Evolutionary conservation across 2,113 vertebrate species (phyloP), one percentile per base, ranked within the genome.

Genomic region (Lipophrys pholis): DNA sequence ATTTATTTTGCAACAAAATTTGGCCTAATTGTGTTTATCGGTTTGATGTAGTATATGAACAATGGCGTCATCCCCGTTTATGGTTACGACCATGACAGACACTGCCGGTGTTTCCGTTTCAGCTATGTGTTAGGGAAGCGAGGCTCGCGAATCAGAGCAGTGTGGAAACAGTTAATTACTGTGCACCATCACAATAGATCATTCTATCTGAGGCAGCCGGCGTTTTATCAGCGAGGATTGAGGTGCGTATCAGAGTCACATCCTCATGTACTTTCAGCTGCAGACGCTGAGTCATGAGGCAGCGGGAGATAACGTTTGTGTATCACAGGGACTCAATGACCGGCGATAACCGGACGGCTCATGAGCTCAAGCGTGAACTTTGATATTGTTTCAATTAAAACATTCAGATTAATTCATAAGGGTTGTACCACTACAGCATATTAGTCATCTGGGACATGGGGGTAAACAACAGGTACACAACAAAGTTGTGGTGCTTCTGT

Each of bases 181-280:
- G 10, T 16, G 7, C 50, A 35, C 30, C 38, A 7, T 4, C 41
- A 48, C 16, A 15, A 35, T 71, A 60, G 62, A 63, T 16, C 0
- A 36, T 76, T 67, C 76, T 56, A 82, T 80, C 76, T 39, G 4
- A 8, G 38, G 11, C 39, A 43, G 63, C 7, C 11, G 8, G 35
- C n/a, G 55, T 14, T 61, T 83, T 87, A 85, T 88, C 82, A 58
- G 45, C 10, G 0, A 21, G 11, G 21, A 46, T 0, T 6, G 38
- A 43, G 4, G 43, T 38, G 17, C 59, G 71, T 16, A 50, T 45
- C 52, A 11, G 42, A 55, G 65, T 75, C 49, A 85, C 30, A 42
- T 35, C 59, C 45, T 0, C 8, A 16, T 11, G 17, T 8, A 15
- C 49, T 66, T 72, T 69, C 65, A 76, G 41, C 48, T 12, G 21